These are phyloP conservation scores for Aix galericulata DNA, from an alignment of 2,113 vertebrate species.

Conservation along the genomic window DNA sequence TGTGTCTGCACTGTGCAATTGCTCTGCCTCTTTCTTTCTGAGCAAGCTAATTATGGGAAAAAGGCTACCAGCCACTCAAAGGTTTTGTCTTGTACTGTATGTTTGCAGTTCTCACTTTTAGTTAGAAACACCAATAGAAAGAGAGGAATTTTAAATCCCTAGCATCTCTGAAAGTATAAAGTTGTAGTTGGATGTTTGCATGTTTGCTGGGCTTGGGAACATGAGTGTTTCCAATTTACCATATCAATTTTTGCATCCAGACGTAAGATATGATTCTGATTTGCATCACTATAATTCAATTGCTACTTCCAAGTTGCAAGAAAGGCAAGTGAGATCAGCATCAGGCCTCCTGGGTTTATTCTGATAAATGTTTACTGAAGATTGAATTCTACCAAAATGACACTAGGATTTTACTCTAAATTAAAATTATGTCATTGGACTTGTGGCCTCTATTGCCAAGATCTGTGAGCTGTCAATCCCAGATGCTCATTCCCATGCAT, in stretches of 20 bases:
- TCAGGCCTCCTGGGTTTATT: background rate
- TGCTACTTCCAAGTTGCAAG: background rate
- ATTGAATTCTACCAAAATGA: slow-evolving; percentile 49
- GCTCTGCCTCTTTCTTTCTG: background rate
- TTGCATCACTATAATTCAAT: background rate
- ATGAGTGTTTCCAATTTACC: background rate
- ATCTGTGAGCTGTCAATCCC: slow-evolving; percentile 86
- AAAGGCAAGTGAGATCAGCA: background rate
- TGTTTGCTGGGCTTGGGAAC: background rate
- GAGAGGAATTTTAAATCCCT: background rate
- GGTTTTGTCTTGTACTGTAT: background rate
- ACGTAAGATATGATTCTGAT: background rate
- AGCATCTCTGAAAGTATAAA: background rate
- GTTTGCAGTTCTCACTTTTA: background rate
- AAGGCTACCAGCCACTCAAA: background rate
- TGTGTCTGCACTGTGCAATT: background rate
- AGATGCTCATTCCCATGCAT: slow-evolving; percentile 80
- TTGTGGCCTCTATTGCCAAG: slow-evolving; percentile 76
- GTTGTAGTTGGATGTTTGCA: background rate
- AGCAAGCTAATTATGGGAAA: background rate
- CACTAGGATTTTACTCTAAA: slow-evolving; percentile 72
- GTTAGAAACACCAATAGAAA: background rate
- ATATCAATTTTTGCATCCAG: background rate
- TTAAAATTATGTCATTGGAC: slow-evolving; percentile 76
- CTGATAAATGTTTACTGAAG: slow-evolving; percentile 45